Conservation (phyloP, 1,140 invertebrate genomes). For the Drosophila prosaltans region DNA sequence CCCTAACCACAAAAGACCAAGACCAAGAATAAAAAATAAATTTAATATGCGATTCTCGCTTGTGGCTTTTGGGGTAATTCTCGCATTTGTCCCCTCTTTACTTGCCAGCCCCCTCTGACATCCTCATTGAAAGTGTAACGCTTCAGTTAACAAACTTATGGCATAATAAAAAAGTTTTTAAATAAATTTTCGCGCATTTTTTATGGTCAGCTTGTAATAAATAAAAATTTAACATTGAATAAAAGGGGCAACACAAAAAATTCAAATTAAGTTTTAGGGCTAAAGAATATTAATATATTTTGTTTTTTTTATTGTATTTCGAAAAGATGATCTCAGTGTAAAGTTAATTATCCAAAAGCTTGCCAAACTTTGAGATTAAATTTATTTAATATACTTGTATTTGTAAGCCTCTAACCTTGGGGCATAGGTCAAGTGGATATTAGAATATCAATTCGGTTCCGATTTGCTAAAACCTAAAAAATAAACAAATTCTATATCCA, state of each 20-base stretch:
- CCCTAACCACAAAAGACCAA: background rate
- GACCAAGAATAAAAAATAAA: constrained; percentile 55
- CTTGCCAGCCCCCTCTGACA: constrained; percentile 6
- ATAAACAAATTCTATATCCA: too few species aligned
- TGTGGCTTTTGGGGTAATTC: constrained; percentile 52
- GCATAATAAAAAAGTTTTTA: constrained; percentile 60
- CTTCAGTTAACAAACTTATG: constrained; percentile 70
- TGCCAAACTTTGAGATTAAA: background rate
- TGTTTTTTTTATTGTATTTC: constrained; percentile 8
- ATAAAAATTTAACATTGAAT: constrained; percentile 49
- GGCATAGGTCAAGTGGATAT: background rate
- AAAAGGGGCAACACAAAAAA: constrained; percentile 21
- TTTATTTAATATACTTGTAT: background rate
- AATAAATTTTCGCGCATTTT: constrained; percentile 61
- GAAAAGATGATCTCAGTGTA: background rate
- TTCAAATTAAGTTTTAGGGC: constrained; percentile 34
- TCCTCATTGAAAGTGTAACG: constrained; percentile 55
- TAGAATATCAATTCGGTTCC: too few species aligned
- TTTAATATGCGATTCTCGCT: constrained; percentile 62
- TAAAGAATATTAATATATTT: constrained; percentile 14
- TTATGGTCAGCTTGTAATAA: constrained; percentile 62
- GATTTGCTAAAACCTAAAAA: too few species aligned
- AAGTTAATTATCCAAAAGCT: constrained; percentile 7
- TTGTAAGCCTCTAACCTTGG: background rate
- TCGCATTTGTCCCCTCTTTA: constrained; percentile 38